Base-by-base conservation (phyloP, 2,797 vertebrate species). In the Pachyuromys duprasi region DNA sequence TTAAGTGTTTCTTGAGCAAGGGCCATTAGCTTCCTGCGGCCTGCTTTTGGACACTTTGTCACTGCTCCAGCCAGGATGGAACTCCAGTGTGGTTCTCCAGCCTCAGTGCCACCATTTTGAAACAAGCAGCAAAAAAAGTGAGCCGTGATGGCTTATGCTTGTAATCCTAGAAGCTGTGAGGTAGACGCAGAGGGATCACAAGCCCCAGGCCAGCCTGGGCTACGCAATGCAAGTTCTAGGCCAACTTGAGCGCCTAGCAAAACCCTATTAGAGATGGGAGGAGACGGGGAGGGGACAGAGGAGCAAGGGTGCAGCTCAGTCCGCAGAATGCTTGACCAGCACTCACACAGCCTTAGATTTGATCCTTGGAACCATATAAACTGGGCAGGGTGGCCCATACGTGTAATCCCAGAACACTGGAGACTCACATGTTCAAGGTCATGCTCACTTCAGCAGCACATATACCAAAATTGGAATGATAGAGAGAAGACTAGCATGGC, bases 1-100 rank as follows among this genome's bases (percentile, higher is more conserved):
- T 80, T 86, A 80, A 74, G 89, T 90, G 86, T 90, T 96, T 97
- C 96, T 94, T 89, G 86, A 80, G 63, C 94, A 86, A 90, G 87
- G 90, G 42, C 86, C 94, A 53, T 95, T 88, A 95, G 93, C 95
- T 96, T 82, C 20, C 1, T 20, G n/a, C 2, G 83, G 84, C 72
- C 82, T 93, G 42, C 53, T 78, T 90, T 62, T 14, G 72, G 76
- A 45, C 42, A 20, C 45, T 81, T 76, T 88, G 8, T 49, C 76
- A 84, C 76, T 18, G 5, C 88, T 74, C 22, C 39, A 39, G 42
- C 86, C 36, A 4, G 45, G 62, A 24, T 45, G 67, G 80, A 62
- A 13, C 31, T 72, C 89, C 6, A 0, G 45, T 7, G 0, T 15
- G 5, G 15, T 22, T 75, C 49, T 79, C 88, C 24, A 2, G 42